Conservation (phyloP, 2,113 vertebrate species). For the Dasyurus viverrinus region DNA sequence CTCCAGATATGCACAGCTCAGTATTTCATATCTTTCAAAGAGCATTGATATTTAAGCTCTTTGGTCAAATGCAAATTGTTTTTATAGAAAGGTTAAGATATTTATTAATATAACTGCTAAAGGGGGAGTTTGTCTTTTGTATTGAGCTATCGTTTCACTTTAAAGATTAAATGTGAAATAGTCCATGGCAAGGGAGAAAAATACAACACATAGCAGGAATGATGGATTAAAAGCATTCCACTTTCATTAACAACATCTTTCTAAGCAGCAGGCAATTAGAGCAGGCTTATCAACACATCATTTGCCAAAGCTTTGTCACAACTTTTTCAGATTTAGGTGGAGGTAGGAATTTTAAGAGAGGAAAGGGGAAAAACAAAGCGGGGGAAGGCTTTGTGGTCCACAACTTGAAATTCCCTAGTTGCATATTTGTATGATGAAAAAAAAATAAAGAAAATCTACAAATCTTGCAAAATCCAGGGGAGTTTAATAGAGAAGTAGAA, state of each 20-base stretch:
- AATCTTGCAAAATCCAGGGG: constrained; percentile 3
- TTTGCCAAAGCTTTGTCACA: constrained; percentile 74
- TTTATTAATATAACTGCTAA: constrained; percentile 70
- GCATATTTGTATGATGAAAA: constrained; percentile 27
- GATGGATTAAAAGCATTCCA: constrained; percentile 77
- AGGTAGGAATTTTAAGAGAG: background rate
- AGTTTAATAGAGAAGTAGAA: background rate
- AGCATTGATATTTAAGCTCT: constrained; percentile 78
- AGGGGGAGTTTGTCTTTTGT: constrained; percentile 66
- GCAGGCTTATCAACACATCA: constrained; percentile 78
- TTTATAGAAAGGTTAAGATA: constrained; percentile 76
- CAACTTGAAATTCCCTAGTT: background rate
- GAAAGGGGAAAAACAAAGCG: constrained; percentile 12
- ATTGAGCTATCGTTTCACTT: constrained; percentile 71
- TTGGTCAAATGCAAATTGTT: constrained; percentile 76
- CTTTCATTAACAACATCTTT: constrained; percentile 79
- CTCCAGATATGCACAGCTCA: constrained; percentile 70
- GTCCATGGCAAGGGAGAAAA: constrained; percentile 70
- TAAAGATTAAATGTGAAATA: constrained; percentile 77
- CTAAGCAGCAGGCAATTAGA: constrained; percentile 81
- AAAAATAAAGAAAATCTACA: constrained; percentile 33
- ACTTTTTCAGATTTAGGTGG: constrained; percentile 65
- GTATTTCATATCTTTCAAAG: constrained; percentile 67
- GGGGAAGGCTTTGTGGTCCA: background rate
- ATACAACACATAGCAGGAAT: constrained; percentile 60